A percentile compares a stretch with the other conserved stretches of the same genome.
phyloP scores from a whole-genome alignment of 2,797 vertebrate genomes.

The Sarcoramphus papa region DNA sequence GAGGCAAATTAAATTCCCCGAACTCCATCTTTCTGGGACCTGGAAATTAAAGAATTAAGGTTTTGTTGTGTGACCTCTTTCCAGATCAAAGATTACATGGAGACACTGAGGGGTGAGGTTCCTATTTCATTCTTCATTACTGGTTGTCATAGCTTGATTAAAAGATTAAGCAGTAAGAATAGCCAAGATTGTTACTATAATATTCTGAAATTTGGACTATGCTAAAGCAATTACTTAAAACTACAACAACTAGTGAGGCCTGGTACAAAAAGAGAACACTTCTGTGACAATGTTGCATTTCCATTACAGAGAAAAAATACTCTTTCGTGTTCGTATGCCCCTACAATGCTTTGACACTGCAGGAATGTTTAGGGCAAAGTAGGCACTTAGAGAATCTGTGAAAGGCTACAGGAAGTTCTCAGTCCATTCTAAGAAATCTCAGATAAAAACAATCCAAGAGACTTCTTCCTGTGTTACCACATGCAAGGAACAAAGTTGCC shows the following conservation, averaged over 20 bases:
- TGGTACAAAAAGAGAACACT: background rate
- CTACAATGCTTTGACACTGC: background rate
- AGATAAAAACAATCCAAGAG: background rate
- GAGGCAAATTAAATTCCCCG: constrained; percentile 39
- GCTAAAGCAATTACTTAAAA: background rate
- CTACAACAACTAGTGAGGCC: background rate
- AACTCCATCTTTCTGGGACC: background rate
- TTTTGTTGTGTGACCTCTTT: background rate
- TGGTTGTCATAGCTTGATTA: background rate
- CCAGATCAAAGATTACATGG: background rate
- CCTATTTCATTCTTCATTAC: background rate
- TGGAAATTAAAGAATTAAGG: constrained; percentile 1
- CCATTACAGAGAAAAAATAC: background rate
- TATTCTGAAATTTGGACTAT: background rate
- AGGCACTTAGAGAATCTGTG: background rate
- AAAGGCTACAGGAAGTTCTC: background rate
- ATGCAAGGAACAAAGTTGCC: background rate
- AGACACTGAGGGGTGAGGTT: background rate
- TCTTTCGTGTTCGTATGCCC: background rate
- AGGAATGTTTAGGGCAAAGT: background rate
- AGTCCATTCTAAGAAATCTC: background rate
- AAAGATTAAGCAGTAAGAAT: constrained; percentile 4
- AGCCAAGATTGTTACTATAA: background rate
- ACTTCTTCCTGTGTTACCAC: background rate
- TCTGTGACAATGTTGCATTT: background rate